A percentile compares a stretch with the other conserved stretches of the same genome.
These are phyloP conservation scores for Mobula birostris DNA, from an alignment of 2,113 vertebrate species.

Conservation along the genomic window DNA sequence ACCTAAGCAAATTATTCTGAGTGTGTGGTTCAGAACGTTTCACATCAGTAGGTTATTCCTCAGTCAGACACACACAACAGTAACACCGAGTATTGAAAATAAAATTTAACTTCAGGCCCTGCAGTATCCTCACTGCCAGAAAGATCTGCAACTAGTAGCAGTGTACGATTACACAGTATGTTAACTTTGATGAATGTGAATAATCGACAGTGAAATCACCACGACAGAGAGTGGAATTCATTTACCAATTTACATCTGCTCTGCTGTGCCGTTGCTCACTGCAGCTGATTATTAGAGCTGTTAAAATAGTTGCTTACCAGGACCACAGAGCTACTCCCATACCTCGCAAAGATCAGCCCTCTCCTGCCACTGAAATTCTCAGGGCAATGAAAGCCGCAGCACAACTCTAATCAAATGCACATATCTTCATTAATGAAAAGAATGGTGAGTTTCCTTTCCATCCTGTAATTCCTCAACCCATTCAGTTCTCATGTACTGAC, in stretches of 20 bases:
- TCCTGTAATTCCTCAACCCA: background rate
- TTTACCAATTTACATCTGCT: background rate
- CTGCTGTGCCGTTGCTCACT: background rate
- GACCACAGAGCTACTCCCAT: background rate
- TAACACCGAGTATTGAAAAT: background rate
- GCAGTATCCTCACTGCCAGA: background rate
- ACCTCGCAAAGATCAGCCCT: background rate
- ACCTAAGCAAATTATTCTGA: no score
- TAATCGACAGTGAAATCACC: background rate
- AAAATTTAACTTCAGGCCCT: background rate
- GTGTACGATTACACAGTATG: background rate
- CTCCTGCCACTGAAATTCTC: background rate
- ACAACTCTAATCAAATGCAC: background rate
- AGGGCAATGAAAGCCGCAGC: background rate
- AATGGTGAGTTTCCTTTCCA: no score
- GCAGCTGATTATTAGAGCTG: background rate
- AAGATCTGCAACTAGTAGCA: background rate
- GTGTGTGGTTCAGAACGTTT: background rate
- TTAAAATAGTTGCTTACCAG: background rate
- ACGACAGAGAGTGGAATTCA: background rate
- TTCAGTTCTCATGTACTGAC: background rate
- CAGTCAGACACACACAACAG: background rate
- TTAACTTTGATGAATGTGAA: background rate
- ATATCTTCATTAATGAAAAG: background rate
- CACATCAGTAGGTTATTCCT: background rate